Percentiles rank a stretch among this genome's conserved stretches.
Evolutionary conservation across 2,888 invertebrate genomes (phyloP).

Genomic region (Invenusta paracnida): DNA sequence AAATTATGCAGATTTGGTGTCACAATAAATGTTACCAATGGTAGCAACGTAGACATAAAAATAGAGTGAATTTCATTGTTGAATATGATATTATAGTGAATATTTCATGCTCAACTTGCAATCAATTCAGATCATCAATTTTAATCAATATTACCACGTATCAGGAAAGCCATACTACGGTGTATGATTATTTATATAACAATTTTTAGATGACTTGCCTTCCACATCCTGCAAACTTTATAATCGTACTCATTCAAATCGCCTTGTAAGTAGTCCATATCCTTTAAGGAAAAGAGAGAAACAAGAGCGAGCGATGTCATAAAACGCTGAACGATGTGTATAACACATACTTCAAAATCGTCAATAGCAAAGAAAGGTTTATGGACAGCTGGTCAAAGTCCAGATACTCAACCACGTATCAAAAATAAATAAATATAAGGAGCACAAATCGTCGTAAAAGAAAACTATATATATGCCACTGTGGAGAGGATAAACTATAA

Average conservation of each 20-base stretch:
- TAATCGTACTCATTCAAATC: slow-evolving; percentile 22
- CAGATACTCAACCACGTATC: neutral
- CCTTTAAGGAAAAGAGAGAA: neutral
- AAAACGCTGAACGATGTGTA: neutral
- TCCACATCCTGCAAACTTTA: slow-evolving; percentile 17
- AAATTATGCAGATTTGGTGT: too few species aligned
- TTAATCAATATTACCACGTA: too few species aligned
- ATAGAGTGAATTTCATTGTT: too few species aligned
- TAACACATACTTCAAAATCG: neutral
- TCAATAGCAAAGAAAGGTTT: neutral
- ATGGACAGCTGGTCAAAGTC: slow-evolving; percentile 29
- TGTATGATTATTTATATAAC: too few species aligned
- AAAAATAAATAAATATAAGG: too few species aligned
- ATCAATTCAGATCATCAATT: neutral
- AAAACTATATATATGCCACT: too few species aligned
- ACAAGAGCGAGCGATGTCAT: neutral
- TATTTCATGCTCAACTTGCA: neutral
- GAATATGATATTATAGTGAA: too few species aligned
- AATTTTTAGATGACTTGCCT: slow-evolving; percentile 4
- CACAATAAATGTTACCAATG: too few species aligned
- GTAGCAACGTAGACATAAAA: too few species aligned
- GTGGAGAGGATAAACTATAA: too few species aligned
- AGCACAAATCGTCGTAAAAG: too few species aligned
- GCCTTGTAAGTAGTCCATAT: neutral
- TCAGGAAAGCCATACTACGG: too few species aligned